phyloP scores from a whole-genome alignment of 2,113 vertebrate species.

The Upupa epops region DNA sequence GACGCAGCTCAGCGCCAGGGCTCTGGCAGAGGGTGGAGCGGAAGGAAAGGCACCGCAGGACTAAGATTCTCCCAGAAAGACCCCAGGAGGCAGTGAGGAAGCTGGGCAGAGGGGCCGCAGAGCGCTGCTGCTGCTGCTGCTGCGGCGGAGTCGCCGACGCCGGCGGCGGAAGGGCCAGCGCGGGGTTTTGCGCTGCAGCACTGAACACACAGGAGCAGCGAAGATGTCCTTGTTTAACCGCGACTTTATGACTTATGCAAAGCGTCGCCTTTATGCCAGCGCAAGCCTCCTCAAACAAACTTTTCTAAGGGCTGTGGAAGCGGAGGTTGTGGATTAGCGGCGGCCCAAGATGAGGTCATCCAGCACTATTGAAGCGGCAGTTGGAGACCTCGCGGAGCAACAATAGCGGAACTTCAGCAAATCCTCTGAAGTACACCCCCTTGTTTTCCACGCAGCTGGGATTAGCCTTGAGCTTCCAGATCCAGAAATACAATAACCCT shows the following conservation, averaged over 20 bases:
- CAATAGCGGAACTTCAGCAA: slow-evolving; percentile 65
- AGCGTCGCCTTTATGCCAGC: slow-evolving; percentile 34
- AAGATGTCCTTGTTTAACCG: slow-evolving; percentile 55
- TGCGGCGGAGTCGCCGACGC: too few species aligned
- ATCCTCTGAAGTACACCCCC: slow-evolving; percentile 73
- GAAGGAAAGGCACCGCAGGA: too few species aligned
- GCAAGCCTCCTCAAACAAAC: slow-evolving; percentile 61
- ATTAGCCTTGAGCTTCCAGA: slow-evolving; percentile 68
- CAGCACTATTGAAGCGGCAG: slow-evolving; percentile 39
- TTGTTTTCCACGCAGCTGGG: slow-evolving; percentile 68
- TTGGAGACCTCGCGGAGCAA: slow-evolving; percentile 52
- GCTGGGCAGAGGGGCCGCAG: too few species aligned
- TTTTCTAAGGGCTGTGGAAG: slow-evolving; percentile 59
- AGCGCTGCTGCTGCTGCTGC: too few species aligned
- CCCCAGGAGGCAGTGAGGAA: too few species aligned
- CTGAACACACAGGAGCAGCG: background rate
- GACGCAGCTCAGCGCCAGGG: background rate
- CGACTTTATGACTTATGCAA: slow-evolving; percentile 63
- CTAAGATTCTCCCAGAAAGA: too few species aligned
- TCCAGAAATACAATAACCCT: slow-evolving; percentile 66
- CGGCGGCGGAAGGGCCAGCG: too few species aligned
- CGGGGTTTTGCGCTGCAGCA: too few species aligned
- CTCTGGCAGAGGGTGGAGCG: too few species aligned
- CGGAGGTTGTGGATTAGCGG: slow-evolving; percentile 56
- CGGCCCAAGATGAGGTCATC: slow-evolving; percentile 56